These are phyloP conservation scores for Leucosticte australis DNA, from an alignment of 2,113 vertebrate species.

Conservation along the genomic window DNA sequence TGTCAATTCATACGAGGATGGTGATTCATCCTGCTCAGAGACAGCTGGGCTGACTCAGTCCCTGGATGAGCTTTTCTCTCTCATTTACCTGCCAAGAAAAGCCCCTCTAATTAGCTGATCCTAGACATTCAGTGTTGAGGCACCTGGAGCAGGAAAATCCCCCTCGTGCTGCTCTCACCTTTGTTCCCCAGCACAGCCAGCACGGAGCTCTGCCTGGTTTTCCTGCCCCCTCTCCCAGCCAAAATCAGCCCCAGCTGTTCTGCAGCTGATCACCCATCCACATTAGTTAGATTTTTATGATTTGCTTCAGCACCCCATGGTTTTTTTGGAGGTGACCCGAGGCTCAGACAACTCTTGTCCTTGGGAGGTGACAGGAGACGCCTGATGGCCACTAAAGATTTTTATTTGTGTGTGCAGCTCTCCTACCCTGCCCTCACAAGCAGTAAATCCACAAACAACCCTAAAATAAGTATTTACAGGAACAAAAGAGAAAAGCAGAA, in stretches of 20 bases:
- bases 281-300: background rate
- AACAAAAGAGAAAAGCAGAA: background rate
- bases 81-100: background rate
- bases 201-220: background rate
- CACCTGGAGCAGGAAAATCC: slow-evolving; percentile 2
- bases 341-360: background rate
- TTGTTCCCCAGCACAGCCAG: background rate
- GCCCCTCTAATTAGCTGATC: slow-evolving; percentile 43
- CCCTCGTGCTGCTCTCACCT: background rate
- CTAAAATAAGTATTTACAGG: background rate
- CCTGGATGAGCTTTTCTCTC: background rate
- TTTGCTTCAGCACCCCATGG: background rate
- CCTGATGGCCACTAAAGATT: background rate
- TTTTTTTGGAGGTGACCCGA: background rate
- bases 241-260: background rate
- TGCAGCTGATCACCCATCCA: background rate
- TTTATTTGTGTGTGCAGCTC: background rate
- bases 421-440: background rate
- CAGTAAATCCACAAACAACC: background rate
- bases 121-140: background rate
- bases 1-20: background rate
- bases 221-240: background rate
- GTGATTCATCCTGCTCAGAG: slow-evolving; percentile 1
- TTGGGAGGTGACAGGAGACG: background rate
- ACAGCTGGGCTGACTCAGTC: slow-evolving; percentile 43